Percentiles rank a stretch among this genome's conserved stretches.
Conservation (phyloP, 1,140 invertebrate genomes). For the Zaprionus inermis region DNA sequence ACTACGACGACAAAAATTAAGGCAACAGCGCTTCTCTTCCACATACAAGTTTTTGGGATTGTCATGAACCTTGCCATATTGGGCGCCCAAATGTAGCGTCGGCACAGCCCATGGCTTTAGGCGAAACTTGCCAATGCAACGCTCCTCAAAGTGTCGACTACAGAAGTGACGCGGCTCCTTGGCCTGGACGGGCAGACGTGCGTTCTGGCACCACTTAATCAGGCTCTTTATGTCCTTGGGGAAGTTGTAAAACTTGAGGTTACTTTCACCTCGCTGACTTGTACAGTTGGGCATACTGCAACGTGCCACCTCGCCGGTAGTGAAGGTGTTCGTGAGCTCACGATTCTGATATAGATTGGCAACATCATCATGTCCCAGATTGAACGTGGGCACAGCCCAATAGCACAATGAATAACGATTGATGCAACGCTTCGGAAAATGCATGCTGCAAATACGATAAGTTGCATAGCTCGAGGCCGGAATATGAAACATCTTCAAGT, state of each 20-base stretch:
- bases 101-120: constrained; percentile 81
- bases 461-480: constrained; percentile 61
- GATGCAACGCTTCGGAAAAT: constrained; percentile 80
- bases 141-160: constrained; percentile 77
- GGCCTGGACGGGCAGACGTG: constrained; percentile 73
- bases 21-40: constrained; percentile 78
- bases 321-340: constrained; percentile 76
- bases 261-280: constrained; percentile 75
- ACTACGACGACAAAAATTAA: constrained; percentile 74
- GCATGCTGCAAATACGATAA: constrained; percentile 79
- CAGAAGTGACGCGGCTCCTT: constrained; percentile 80
- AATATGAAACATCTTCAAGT: constrained; percentile 78
- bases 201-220: constrained; percentile 82
- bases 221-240: constrained; percentile 79
- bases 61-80: constrained; percentile 78
- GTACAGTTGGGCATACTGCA: constrained; percentile 80
- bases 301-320: constrained; percentile 72
- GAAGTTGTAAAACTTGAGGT: constrained; percentile 80
- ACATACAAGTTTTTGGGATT: constrained; percentile 76
- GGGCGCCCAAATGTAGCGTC: constrained; percentile 72
- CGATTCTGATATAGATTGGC: constrained; percentile 81
- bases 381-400: constrained; percentile 81
- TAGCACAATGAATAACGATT: constrained; percentile 80
- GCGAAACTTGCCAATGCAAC: constrained; percentile 79
- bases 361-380: constrained; percentile 78